Evolutionary conservation across 2,888 invertebrate genomes (phyloP).

Genomic region (Tenodera sinensis): DNA sequence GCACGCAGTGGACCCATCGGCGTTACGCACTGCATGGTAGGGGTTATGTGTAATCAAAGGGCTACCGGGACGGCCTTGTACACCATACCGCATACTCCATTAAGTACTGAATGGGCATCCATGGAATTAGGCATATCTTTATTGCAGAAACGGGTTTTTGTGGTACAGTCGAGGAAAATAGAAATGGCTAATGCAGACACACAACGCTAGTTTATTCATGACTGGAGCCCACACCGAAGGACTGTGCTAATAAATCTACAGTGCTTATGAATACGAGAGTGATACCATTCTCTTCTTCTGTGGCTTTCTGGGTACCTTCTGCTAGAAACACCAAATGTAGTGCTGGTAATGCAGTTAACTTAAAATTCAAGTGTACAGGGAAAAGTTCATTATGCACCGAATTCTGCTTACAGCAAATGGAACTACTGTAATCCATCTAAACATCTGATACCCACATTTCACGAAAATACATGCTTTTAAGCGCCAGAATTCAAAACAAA

Average conservation of each 20-base stretch:
- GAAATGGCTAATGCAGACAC: background rate
- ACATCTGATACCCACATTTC: too few species aligned
- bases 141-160: background rate
- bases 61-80: background rate
- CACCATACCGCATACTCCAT: background rate
- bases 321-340: background rate
- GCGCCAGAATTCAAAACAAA: too few species aligned
- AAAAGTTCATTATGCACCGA: too few species aligned
- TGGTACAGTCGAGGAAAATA: background rate
- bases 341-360: too few species aligned
- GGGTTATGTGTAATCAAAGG: background rate
- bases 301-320: background rate
- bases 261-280: background rate
- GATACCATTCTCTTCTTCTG: background rate
- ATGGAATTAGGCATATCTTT: background rate
- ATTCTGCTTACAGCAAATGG: too few species aligned
- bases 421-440: too few species aligned
- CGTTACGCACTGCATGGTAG: background rate
- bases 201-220: background rate
- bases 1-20: background rate
- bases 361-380: too few species aligned
- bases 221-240: background rate
- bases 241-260: background rate
- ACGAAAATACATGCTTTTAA: too few species aligned
- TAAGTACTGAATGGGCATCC: background rate